These are phyloP conservation scores for Steatornis caripensis DNA, from an alignment of 2,113 vertebrate genomes.

Conservation along the genomic window DNA sequence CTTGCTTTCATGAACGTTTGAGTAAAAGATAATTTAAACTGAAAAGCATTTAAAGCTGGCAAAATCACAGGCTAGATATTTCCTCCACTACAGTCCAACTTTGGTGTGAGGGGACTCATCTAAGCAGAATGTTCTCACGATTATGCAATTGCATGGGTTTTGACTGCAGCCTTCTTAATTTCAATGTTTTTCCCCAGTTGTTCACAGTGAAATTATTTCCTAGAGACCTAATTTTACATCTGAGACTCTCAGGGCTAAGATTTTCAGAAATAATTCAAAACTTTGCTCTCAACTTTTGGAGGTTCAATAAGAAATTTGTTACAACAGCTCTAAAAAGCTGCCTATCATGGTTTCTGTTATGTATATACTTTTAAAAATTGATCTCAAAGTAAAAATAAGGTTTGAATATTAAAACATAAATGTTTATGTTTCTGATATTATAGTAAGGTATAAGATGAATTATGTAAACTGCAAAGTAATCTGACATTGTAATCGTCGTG, in stretches of 20 bases:
- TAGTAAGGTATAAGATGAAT: not conserved
- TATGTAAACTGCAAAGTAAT: not conserved
- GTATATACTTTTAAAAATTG: not conserved
- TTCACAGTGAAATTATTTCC: not conserved
- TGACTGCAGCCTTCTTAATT: not conserved
- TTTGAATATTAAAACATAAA: not conserved
- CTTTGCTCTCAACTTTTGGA: fast-evolving
- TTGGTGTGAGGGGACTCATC: not conserved
- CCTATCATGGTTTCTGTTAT: not conserved
- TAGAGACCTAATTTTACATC: not conserved
- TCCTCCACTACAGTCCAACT: not conserved
- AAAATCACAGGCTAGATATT: not conserved
- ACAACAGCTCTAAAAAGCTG: not conserved
- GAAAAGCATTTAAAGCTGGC: not conserved
- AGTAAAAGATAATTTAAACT: not conserved
- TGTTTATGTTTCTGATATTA: not conserved
- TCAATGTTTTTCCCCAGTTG: not conserved
- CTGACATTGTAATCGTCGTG: not conserved
- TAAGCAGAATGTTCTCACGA: not conserved
- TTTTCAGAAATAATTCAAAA: not conserved
- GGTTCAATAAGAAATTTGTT: not conserved
- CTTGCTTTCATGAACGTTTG: not conserved
- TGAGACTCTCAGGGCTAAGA: not conserved
- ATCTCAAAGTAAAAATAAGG: not conserved
- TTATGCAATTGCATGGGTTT: not conserved